These are phyloP conservation scores for Corbicula japonica DNA, from an alignment of 2,888 invertebrate species.

Conservation along the genomic window DNA sequence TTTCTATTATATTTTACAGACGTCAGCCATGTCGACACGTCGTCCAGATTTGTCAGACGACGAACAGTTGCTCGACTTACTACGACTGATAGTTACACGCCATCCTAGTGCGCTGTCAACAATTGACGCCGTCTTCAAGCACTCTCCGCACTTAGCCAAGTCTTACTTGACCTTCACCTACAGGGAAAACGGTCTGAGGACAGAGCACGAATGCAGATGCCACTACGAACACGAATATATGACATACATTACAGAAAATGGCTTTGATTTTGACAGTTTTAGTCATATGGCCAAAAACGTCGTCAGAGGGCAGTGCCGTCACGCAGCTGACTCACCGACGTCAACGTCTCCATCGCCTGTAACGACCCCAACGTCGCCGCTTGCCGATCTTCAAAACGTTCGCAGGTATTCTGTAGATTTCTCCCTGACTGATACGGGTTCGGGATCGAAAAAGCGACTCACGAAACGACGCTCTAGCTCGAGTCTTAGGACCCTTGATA, in stretches of 20 bases:
- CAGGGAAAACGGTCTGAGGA: constrained; percentile 49
- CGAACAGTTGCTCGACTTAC: constrained; percentile 54
- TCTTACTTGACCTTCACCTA: constrained; percentile 56
- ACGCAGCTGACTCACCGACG: constrained; percentile 25
- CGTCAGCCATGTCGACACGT: constrained; percentile 19
- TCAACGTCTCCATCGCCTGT: constrained; percentile 6
- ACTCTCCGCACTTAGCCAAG: constrained; percentile 54
- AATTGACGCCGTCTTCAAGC: constrained; percentile 39
- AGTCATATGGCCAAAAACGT: constrained; percentile 64
- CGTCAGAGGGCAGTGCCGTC: constrained; percentile 55
- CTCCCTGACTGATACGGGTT: constrained; percentile 16
- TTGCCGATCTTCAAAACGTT: constrained; percentile 18
- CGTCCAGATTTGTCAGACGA: constrained; percentile 51
- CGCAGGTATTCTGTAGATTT: constrained; percentile 47
- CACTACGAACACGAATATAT: constrained; percentile 67
- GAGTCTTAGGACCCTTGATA: constrained; percentile 48
- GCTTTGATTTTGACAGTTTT: constrained; percentile 60
- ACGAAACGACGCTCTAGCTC: constrained; percentile 42
- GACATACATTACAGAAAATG: constrained; percentile 60
- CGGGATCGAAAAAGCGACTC: constrained; percentile 13
- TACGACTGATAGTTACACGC: constrained; percentile 53
- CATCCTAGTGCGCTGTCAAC: constrained; percentile 55
- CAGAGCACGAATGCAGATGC: constrained; percentile 58
- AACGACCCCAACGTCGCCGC: background rate
- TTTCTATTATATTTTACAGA: background rate